Percentiles rank a stretch among this genome's conserved stretches.
These are phyloP conservation scores for Andricus quercusramuli DNA, from an alignment of 2,888 invertebrate species.

Conservation along the genomic window DNA sequence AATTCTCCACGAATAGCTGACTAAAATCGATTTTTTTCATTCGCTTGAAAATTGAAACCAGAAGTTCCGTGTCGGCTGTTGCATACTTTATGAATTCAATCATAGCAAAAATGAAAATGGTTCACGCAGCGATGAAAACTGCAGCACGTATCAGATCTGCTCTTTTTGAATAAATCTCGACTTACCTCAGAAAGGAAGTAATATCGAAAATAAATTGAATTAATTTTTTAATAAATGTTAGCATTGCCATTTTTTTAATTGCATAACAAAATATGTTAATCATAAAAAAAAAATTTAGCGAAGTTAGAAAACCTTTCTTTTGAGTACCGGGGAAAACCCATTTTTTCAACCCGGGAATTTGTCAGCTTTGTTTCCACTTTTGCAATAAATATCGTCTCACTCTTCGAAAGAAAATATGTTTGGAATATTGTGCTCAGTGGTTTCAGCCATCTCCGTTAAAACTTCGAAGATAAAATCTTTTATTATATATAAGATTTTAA, in stretches of 20 bases:
- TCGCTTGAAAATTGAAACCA: constrained; percentile 35
- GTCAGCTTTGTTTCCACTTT: too few species aligned
- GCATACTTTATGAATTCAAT: constrained; percentile 41
- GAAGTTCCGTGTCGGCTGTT: constrained; percentile 36
- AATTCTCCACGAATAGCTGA: constrained; percentile 17
- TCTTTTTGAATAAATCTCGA: constrained; percentile 6
- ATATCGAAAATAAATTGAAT: neutral
- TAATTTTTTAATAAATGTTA: neutral
- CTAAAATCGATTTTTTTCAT: constrained; percentile 28
- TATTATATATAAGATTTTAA: too few species aligned
- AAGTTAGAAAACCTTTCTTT: too few species aligned
- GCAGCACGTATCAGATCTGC: constrained; percentile 32
- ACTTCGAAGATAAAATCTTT: too few species aligned
- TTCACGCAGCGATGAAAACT: constrained; percentile 35
- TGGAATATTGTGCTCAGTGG: too few species aligned
- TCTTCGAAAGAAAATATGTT: too few species aligned
- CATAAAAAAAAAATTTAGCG: neutral
- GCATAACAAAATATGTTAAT: too few species aligned
- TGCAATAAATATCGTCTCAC: too few species aligned
- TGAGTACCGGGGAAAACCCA: too few species aligned
- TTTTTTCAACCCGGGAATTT: neutral
- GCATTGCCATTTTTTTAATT: neutral
- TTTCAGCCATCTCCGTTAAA: too few species aligned
- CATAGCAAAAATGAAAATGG: constrained; percentile 30
- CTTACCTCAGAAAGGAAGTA: neutral